phyloP scores from a whole-genome alignment of 2,113 vertebrate genomes.

The Oreochromis tanganicae region DNA sequence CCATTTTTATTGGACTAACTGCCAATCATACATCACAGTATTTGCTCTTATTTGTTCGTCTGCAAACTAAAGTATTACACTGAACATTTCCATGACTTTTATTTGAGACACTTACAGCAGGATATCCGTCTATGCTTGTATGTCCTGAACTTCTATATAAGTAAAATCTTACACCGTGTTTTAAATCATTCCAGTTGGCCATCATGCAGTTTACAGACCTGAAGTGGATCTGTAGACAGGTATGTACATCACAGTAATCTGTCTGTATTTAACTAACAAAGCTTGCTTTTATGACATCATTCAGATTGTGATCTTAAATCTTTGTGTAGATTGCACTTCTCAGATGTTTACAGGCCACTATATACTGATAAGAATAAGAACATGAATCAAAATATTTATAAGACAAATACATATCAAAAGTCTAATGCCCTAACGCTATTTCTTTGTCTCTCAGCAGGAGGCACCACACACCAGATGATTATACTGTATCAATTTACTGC shows the following conservation, averaged over 20 bases:
- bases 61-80: background rate
- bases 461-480: background rate
- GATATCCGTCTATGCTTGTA: background rate
- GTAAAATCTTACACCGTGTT: background rate
- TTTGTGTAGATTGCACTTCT: background rate
- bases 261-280: background rate
- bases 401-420: background rate
- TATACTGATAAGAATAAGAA: background rate
- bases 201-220: rapidly evolving
- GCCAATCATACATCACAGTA: background rate
- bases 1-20: background rate
- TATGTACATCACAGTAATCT: background rate
- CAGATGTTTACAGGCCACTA: background rate
- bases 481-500: background rate
- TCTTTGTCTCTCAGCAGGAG: background rate
- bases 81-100: background rate
- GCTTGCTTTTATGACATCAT: background rate
- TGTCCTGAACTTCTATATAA: background rate
- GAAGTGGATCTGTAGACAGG: background rate
- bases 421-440: background rate
- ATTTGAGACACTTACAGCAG: background rate
- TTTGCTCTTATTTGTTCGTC: background rate
- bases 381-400: background rate
- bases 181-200: background rate
- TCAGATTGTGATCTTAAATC: background rate